These are phyloP conservation scores for Synergus laeviventris DNA, from an alignment of 2,888 invertebrate species.

Conservation along the genomic window DNA sequence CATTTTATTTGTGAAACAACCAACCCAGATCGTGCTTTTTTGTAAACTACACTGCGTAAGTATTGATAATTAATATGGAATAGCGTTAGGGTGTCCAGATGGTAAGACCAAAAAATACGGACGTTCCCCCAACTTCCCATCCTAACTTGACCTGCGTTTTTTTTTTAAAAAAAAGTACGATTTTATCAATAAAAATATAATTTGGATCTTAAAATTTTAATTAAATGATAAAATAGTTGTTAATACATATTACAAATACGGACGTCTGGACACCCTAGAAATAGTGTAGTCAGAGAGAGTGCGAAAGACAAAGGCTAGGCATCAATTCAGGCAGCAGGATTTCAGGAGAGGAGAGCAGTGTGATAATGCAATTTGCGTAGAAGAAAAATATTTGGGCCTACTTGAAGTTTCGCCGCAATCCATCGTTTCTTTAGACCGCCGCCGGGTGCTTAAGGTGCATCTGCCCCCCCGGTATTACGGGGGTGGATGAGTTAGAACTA, in stretches of 20 bases:
- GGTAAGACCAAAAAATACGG: too few relatives aligned
- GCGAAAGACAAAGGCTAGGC: constrained; percentile 41
- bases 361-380: constrained; percentile 42
- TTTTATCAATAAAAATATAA: too few relatives aligned
- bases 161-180: too few relatives aligned
- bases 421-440: constrained; percentile 70
- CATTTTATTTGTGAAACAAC: background rate
- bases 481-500: constrained; percentile 59
- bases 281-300: constrained; percentile 36
- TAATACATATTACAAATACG: too few relatives aligned
- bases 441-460: constrained; percentile 68
- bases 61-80: constrained; percentile 25
- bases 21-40: background rate
- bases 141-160: too few relatives aligned
- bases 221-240: too few relatives aligned
- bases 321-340: constrained; percentile 38
- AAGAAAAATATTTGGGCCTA: constrained; percentile 57
- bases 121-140: too few relatives aligned
- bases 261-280: too few relatives aligned
- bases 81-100: background rate
- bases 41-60: background rate
- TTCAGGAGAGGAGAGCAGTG: constrained; percentile 53
- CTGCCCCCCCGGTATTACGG: constrained; percentile 65
- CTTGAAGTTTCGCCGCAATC: constrained; percentile 75
- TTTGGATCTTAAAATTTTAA: too few relatives aligned